A percentile compares a stretch with the other conserved stretches of the same genome.
Conservation (phyloP, 2,113 vertebrate species). For the Sardina pilchardus region DNA sequence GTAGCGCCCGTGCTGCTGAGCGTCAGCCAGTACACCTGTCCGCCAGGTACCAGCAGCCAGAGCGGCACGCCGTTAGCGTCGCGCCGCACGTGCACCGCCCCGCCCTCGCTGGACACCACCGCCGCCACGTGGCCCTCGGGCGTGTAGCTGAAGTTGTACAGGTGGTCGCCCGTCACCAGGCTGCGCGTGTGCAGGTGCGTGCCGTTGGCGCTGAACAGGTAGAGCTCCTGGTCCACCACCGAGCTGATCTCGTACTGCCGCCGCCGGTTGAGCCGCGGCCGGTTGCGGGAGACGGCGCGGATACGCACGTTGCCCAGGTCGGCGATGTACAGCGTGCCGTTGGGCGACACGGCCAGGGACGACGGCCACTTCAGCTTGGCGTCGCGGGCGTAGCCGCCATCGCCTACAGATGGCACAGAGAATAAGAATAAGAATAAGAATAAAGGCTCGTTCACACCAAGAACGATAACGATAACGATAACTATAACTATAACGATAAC, state of each 20-base stretch:
- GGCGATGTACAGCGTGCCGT: conserved; percentile 81
- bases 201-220: conserved; percentile 84
- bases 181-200: conserved; percentile 85
- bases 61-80: conserved; percentile 84
- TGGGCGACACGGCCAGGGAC: conserved; percentile 81
- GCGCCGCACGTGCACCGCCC: conserved; percentile 80
- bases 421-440: too few relatives aligned
- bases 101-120: conserved; percentile 77
- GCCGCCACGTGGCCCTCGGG: conserved; percentile 76
- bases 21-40: conserved; percentile 87
- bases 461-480: too few relatives aligned
- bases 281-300: conserved; percentile 77
- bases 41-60: conserved; percentile 83
- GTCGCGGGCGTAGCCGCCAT: conserved; percentile 86
- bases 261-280: conserved; percentile 71
- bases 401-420: conserved; percentile 65
- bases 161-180: conserved; percentile 83
- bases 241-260: conserved; percentile 83
- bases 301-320: conserved; percentile 86
- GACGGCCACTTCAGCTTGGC: conserved; percentile 85
- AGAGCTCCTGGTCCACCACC: conserved; percentile 83
- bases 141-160: conserved; percentile 86
- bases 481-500: too few relatives aligned
- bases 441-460: too few relatives aligned
- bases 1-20: conserved; percentile 82